Evolutionary conservation across 1,140 invertebrate species (phyloP), one percentile per base, ranked within the genome.

Genomic region (Diachasmimorpha longicaudata): DNA sequence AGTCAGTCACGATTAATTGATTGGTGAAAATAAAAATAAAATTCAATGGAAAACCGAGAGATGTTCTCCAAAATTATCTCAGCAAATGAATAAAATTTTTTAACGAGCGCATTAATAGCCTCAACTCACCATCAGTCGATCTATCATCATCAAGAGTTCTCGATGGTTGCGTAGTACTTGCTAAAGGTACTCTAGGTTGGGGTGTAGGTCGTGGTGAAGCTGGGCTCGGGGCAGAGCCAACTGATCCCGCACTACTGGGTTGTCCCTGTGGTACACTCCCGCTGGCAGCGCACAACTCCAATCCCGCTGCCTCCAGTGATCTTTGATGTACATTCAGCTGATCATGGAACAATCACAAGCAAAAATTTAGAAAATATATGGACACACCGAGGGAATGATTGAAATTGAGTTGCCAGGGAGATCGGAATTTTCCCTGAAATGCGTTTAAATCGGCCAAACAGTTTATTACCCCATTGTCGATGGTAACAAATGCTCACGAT

Each of bases 261-360:
- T 89, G 88, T 75, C 88, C 87, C 81, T 89, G 88, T 66, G 87
- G 88, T 73, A 89, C 86, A 73, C 85, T 88, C 78, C 85, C 86
- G 69, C 85, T 81, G 67, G 84, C 83, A 37, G 85, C 84, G 63
- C 88, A 89, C 63, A 89, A 76, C 78, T 89, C 88, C 16, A 89
- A 78, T 63, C 87, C 86, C 14, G 88, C 85, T 58, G 87, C 84
- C 69, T 88, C 87, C 67, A 89, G 76, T 0, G 88, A 87, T 77
- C 88, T 84, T 82, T 89, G 88, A 73, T 89, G 87, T 73, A 89
- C 85, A 63, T 89, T 89, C 78, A 89, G 81, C 88, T 89, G 82
- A 4, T 85, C 4, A 66, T 48, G 16, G 67, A 14, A 63, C 25
- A 63, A 58, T 1, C 52, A 58, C 2, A 63, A 19, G 13, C 2